Base-by-base conservation (phyloP, 1,140 invertebrate species). In the Drosophila kanapiae region DNA sequence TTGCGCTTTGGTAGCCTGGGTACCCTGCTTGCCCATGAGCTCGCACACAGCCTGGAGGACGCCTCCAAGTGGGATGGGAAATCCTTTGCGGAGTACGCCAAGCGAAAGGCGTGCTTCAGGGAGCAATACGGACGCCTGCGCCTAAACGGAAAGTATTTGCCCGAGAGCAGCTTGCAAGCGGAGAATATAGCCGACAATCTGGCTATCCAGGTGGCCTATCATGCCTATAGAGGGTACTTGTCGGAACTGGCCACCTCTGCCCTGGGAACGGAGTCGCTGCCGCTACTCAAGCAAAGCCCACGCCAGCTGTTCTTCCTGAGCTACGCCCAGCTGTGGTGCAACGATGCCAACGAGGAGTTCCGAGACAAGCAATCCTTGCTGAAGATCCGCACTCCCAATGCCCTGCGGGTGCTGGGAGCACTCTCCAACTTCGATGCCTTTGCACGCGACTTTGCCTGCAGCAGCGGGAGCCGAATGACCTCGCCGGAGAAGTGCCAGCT, bases 111-210 rank as follows among this genome's bases (percentile, higher is more conserved):
- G 4, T 92, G 91, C 54, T 92, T 91, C 31, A 82, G 80, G 56
- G 48, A 71, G 18, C 91, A 92, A 45, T 92, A 92, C 27, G 76
- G 77, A 7, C 75, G 78, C 0, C 64, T 81, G 16, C 86, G 86
- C 0, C 62, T 78, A 8, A 61, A 45, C 27, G 86, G 90, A 0
- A 53, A 79, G 2, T 78, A 95, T 94, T 86, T 96, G 38, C 96
- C 96, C 68, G 95, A 95, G 43, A 93, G 94, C 10, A 95, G 94
- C 49, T 95, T 95, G 5, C 95, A 96, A 82, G 95, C 94, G 33
- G 96, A 96, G 82, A 97, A 97, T 79, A 96, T 97, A 47, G 96
- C 96, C 0, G 96, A 97, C 78, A 92, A 92, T 57, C 67, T 95
- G 23, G 96, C 94, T 59, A 76, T 97, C 0, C 94, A 95, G 56